Percentiles rank a stretch among this genome's conserved stretches.
These are phyloP conservation scores for Drosophila jambulina DNA, from an alignment of 1,140 invertebrate species.

Conservation along the genomic window DNA sequence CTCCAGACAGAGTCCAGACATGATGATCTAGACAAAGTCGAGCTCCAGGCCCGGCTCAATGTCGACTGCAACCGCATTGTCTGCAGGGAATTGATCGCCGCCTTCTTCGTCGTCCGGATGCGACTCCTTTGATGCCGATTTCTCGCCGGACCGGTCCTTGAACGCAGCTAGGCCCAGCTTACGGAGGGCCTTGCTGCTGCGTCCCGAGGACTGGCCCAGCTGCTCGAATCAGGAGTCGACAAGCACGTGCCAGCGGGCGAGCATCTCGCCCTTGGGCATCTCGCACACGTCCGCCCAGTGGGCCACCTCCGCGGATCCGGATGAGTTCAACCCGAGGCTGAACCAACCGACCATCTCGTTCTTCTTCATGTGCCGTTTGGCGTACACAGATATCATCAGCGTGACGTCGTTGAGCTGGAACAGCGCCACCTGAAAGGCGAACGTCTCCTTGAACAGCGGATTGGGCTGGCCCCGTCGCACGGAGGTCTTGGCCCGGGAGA, in stretches of 20 bases:
- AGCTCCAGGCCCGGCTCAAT: slow-evolving; percentile 81
- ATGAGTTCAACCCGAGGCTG: slow-evolving; percentile 95
- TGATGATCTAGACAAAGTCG: slow-evolving; percentile 72
- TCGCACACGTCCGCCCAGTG: slow-evolving; percentile 97
- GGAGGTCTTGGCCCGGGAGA: slow-evolving; percentile 96
- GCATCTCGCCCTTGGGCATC: slow-evolving; percentile 84
- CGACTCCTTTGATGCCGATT: slow-evolving; percentile 52
- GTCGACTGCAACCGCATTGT: slow-evolving; percentile 79
- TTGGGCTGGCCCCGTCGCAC: slow-evolving; percentile 96
- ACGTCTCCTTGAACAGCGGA: slow-evolving; percentile 97
- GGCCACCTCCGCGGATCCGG: slow-evolving; percentile 95
- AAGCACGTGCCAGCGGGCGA: slow-evolving; percentile 90
- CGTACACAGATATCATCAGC: slow-evolving; percentile 96
- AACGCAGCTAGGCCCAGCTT: slow-evolving; percentile 74
- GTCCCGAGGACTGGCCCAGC: slow-evolving; percentile 80
- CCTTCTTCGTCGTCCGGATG: slow-evolving; percentile 32
- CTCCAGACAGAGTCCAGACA: slow-evolving; percentile 19
- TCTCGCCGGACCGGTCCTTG: slow-evolving; percentile 79
- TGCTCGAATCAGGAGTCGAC: slow-evolving; percentile 86
- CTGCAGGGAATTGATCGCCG: slow-evolving; percentile 49
- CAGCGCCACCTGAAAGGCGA: slow-evolving; percentile 97
- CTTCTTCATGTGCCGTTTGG: slow-evolving; percentile 95
- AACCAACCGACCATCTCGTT: slow-evolving; percentile 99
- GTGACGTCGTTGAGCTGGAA: slow-evolving; percentile 98
- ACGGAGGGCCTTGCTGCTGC: slow-evolving; percentile 67